These are phyloP conservation scores for Drosophila maculinotata DNA, from an alignment of 2,888 invertebrate species.

Conservation along the genomic window DNA sequence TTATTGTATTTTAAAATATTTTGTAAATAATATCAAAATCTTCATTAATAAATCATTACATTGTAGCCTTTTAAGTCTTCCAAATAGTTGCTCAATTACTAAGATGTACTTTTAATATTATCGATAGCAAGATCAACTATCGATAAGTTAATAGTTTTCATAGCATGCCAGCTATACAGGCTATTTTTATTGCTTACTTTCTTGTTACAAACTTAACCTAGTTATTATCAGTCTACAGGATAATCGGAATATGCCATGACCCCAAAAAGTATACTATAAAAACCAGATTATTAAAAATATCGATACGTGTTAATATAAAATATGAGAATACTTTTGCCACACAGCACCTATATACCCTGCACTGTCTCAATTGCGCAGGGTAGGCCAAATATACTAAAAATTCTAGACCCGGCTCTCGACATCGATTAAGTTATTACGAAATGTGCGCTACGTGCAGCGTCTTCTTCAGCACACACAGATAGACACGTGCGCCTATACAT, in stretches of 20 bases:
- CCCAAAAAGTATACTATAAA: constrained; percentile 25
- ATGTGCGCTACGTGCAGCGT: constrained; percentile 74
- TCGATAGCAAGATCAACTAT: neutral
- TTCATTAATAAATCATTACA: too few species aligned
- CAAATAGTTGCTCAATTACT: neutral
- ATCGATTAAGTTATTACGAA: constrained; percentile 83
- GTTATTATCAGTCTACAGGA: too few species aligned
- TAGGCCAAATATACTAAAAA: constrained; percentile 57
- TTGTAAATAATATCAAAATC: neutral
- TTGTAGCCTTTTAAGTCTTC: too few species aligned
- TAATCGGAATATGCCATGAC: neutral
- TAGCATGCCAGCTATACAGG: too few species aligned
- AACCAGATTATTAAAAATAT: neutral
- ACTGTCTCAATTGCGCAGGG: constrained; percentile 1
- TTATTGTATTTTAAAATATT: neutral
- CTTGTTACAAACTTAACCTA: too few species aligned
- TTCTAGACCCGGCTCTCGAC: constrained; percentile 66
- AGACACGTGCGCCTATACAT: constrained; percentile 19
- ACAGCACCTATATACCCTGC: neutral
- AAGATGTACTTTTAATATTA: too few species aligned
- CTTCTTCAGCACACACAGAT: constrained; percentile 34
- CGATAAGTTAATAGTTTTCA: neutral
- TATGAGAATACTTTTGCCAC: neutral
- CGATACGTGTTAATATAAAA: too few species aligned
- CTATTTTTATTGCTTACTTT: neutral